Conservation (phyloP, 1,140 invertebrate genomes). For the Drosophila trapezifrons region DNA sequence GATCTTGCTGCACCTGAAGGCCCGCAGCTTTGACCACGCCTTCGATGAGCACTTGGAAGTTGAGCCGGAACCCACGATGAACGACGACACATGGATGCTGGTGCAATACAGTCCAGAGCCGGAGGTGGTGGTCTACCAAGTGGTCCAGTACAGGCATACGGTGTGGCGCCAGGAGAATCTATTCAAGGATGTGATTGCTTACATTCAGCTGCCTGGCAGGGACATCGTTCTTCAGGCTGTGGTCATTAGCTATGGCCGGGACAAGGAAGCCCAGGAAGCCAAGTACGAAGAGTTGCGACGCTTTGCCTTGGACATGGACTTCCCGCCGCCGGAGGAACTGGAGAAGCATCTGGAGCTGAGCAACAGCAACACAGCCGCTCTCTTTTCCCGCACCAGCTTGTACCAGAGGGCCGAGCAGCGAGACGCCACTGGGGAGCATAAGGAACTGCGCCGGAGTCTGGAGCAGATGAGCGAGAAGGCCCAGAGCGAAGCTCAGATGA, state of each 20-base stretch:
- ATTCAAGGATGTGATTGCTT: slow-evolving; percentile 72
- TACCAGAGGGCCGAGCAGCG: slow-evolving; percentile 62
- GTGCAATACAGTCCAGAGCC: slow-evolving; percentile 74
- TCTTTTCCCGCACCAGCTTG: slow-evolving; percentile 56
- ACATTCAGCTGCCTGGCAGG: slow-evolving; percentile 49
- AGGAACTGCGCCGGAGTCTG: slow-evolving; percentile 44
- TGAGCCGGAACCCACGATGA: slow-evolving; percentile 23
- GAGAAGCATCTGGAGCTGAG: slow-evolving; percentile 26
- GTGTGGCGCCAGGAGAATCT: slow-evolving; percentile 63
- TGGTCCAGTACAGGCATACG: slow-evolving; percentile 54
- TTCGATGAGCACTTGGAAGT: slow-evolving; percentile 52
- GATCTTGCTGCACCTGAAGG: slow-evolving; percentile 60
- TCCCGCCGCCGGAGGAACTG: slow-evolving; percentile 47
- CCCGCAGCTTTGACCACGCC: slow-evolving; percentile 60
- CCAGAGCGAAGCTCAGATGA: slow-evolving; percentile 59
- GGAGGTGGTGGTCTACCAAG: slow-evolving; percentile 59
- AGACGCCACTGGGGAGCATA: slow-evolving; percentile 56
- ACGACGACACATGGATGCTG: slow-evolving; percentile 61
- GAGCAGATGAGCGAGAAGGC: slow-evolving; percentile 49
- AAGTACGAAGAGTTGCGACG: slow-evolving; percentile 51
- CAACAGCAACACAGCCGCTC: slow-evolving; percentile 13
- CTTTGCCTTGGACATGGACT: slow-evolving; percentile 46
- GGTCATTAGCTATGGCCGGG: slow-evolving; percentile 54
- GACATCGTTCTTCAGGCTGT: slow-evolving; percentile 62
- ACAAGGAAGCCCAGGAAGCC: slow-evolving; percentile 21